Conservation (phyloP, 2,888 invertebrate genomes). For the Nudaria mundana region DNA sequence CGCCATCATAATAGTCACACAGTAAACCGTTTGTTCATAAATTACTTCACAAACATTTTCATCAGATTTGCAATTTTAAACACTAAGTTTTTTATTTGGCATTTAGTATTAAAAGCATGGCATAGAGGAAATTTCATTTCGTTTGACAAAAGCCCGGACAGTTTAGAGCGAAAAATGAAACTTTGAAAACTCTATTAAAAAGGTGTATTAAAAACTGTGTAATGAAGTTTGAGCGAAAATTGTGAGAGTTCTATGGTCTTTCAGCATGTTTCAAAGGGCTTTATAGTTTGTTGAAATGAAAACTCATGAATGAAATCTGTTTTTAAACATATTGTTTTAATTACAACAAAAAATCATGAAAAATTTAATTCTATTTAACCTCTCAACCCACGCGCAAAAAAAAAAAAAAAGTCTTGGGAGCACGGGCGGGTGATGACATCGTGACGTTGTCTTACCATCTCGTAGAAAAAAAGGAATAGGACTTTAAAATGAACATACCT, state of each 20-base stretch:
- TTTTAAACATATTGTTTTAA: too few relatives aligned
- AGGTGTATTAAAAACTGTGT: conserved; percentile 39
- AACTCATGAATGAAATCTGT: conserved; percentile 2
- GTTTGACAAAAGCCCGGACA: conserved; percentile 20
- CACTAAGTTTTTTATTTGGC: conserved; percentile 7
- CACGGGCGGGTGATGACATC: too few relatives aligned
- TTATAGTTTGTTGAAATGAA: conserved; percentile 19
- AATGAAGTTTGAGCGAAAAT: conserved; percentile 46
- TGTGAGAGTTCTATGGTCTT: conserved; percentile 32
- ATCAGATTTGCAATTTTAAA: conserved; percentile 7
- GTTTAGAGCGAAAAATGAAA: conserved; percentile 28
- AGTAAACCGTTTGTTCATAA: neutral
- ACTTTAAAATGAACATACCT: too few relatives aligned
- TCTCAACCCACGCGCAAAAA: too few relatives aligned
- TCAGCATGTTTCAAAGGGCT: conserved; percentile 18
- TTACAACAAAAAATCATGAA: too few relatives aligned
- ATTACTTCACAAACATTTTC: neutral
- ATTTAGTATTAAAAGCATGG: conserved; percentile 10
- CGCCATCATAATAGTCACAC: too few relatives aligned
- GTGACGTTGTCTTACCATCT: too few relatives aligned
- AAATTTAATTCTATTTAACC: too few relatives aligned
- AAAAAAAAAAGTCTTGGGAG: too few relatives aligned
- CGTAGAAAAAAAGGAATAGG: too few relatives aligned
- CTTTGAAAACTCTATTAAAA: conserved; percentile 43
- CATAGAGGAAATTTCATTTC: conserved; percentile 25